A percentile compares a stretch with the other conserved stretches of the same genome.
phyloP scores from a whole-genome alignment of 2,888 invertebrate species.

The Strigamia transsilvanica region DNA sequence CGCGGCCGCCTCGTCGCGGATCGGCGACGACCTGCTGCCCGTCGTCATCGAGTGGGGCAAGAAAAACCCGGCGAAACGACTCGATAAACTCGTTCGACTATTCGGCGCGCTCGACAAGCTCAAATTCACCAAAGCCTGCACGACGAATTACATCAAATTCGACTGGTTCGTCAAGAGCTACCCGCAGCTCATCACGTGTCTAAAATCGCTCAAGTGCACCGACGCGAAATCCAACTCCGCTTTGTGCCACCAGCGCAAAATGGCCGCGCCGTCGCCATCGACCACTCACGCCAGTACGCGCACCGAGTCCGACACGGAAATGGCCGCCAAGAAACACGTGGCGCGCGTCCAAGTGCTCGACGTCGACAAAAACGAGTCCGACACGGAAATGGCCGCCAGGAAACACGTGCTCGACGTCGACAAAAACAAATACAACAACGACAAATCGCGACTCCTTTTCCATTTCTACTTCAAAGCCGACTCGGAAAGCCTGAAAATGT shows the following conservation, averaged over 20 bases:
- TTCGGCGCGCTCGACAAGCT: not conserved
- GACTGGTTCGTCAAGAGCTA: not conserved
- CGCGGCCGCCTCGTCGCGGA: not conserved
- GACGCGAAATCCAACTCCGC: not conserved
- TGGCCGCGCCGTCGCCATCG: too few species aligned
- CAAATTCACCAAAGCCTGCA: not conserved
- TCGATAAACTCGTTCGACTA: not conserved
- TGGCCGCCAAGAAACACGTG: too few species aligned
- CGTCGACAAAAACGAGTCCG: not conserved
- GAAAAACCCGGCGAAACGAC: not conserved
- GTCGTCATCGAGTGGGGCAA: slow-evolving; percentile 1
- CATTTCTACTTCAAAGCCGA: not conserved
- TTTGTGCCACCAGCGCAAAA: too few species aligned
- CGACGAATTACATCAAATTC: not conserved
- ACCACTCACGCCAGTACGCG: too few species aligned
- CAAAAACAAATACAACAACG: not conserved
- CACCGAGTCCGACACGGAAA: too few species aligned
- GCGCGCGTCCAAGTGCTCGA: too few species aligned
- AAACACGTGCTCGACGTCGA: too few species aligned
- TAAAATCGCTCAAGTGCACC: not conserved
- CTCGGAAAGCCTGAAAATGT: not conserved
- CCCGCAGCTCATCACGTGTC: not conserved
- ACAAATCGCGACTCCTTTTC: not conserved
- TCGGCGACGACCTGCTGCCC: not conserved
- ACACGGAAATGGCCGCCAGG: too few species aligned